Evolutionary conservation across 2,888 invertebrate species (phyloP).

Genomic region (Eupelmus urozonus): DNA sequence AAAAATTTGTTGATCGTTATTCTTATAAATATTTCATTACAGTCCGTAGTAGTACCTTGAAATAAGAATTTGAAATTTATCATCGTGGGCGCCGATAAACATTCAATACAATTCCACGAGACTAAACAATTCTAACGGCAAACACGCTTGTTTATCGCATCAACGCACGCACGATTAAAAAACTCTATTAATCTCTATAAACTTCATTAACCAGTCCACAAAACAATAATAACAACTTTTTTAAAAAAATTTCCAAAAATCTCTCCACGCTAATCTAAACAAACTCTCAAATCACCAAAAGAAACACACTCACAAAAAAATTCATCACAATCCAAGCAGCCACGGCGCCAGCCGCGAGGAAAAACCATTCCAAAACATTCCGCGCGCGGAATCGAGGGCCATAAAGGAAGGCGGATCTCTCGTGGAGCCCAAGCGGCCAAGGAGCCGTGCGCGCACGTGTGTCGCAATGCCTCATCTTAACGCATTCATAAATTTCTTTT

Average conservation of each 20-base stretch:
- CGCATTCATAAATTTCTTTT: conserved; percentile 54
- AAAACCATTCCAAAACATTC: no score
- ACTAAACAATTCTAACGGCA: conserved; percentile 1
- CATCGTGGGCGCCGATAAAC: conserved; percentile 28
- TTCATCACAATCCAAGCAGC: no score
- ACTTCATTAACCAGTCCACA: not conserved
- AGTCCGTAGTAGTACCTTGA: conserved; percentile 12
- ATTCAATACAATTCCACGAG: not conserved
- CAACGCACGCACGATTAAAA: not conserved
- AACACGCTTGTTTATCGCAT: not conserved
- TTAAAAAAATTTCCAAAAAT: no score
- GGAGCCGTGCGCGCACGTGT: conserved; percentile 12
- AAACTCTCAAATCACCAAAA: not conserved
- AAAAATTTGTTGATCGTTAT: conserved; percentile 16
- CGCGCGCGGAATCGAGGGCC: no score
- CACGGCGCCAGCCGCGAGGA: no score
- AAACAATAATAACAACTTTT: no score
- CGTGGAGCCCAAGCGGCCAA: no score
- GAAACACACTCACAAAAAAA: not conserved
- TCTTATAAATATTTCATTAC: conserved; percentile 44
- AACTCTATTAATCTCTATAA: not conserved
- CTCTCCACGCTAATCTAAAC: not conserved
- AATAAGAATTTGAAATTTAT: conserved; percentile 47
- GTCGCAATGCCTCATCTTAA: conserved; percentile 55
- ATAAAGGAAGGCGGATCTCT: conserved; percentile 31